Percentiles rank a stretch among this genome's conserved stretches.
phyloP scores from a whole-genome alignment of 2,888 invertebrate genomes.

The Bombylius major region DNA sequence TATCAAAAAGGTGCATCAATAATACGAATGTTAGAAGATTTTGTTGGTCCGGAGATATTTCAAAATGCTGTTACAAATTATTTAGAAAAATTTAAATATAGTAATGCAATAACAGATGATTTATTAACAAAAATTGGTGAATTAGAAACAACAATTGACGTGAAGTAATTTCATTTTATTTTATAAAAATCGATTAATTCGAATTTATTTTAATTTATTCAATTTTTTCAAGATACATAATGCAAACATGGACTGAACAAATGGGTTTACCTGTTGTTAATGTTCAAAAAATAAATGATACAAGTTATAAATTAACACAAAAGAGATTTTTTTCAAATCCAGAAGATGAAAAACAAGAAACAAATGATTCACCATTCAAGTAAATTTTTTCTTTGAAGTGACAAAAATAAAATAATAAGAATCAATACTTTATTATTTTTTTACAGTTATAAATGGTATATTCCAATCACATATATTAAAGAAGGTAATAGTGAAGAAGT shows the following conservation, averaged over 20 bases:
- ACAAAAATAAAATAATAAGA: conserved; percentile 9
- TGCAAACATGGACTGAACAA: conserved; percentile 84
- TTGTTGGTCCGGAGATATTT: conserved; percentile 55
- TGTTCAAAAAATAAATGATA: conserved; percentile 39
- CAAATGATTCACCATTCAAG: conserved; percentile 41
- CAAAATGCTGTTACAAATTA: conserved; percentile 60
- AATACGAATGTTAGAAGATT: conserved; percentile 76
- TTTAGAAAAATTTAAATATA: conserved; percentile 51
- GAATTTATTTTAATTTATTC: not conserved
- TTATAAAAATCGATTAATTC: not conserved
- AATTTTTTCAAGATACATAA: conserved; percentile 41
- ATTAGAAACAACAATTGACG: conserved; percentile 40
- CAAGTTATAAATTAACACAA: conserved; percentile 52
- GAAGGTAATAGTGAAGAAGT: conserved; percentile 33
- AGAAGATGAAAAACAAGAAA: conserved; percentile 39
- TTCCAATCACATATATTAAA: conserved; percentile 68
- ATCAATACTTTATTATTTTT: conserved; percentile 10
- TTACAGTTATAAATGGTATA: conserved; percentile 67
- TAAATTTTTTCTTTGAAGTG: conserved; percentile 22
- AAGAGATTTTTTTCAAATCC: conserved; percentile 62
- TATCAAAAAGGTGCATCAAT: conserved; percentile 88
- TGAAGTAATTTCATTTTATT: conserved; percentile 28
- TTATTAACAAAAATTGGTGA: conserved; percentile 47
- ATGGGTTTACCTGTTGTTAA: conserved; percentile 74
- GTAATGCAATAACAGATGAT: conserved; percentile 70